Evolutionary conservation across 2,797 vertebrate genomes (phyloP).

Genomic region (Phataginus tricuspis): DNA sequence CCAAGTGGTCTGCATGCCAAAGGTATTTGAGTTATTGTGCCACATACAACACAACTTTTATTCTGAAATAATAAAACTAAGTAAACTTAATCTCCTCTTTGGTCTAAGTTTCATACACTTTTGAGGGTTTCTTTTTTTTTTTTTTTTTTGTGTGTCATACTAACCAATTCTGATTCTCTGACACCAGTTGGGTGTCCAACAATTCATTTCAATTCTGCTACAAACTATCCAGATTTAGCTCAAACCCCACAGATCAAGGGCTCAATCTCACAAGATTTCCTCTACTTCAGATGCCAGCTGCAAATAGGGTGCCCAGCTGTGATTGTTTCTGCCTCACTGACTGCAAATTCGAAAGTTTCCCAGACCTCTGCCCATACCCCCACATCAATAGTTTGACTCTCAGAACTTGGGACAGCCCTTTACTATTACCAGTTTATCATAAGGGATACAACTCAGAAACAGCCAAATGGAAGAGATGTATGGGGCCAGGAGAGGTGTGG

Average conservation of each 20-base stretch:
- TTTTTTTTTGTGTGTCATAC: background rate
- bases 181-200: background rate
- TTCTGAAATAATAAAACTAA: background rate
- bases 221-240: background rate
- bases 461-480: background rate
- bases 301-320: background rate
- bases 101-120: background rate
- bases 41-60: background rate
- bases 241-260: background rate
- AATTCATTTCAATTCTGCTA: background rate
- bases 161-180: background rate
- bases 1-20: background rate
- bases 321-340: background rate
- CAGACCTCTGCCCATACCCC: no score
- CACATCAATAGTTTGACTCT: background rate
- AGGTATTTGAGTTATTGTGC: background rate
- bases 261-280: background rate
- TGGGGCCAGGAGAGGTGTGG: background rate
- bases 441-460: background rate
- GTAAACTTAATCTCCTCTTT: background rate
- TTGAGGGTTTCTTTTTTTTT: background rate
- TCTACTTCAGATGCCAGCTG: background rate
- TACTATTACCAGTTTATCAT: background rate
- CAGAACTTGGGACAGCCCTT: background rate
- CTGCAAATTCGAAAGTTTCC: background rate